Evolutionary conservation across 2,113 vertebrate species (phyloP).

Genomic region (Microcebus ravelobensis): DNA sequence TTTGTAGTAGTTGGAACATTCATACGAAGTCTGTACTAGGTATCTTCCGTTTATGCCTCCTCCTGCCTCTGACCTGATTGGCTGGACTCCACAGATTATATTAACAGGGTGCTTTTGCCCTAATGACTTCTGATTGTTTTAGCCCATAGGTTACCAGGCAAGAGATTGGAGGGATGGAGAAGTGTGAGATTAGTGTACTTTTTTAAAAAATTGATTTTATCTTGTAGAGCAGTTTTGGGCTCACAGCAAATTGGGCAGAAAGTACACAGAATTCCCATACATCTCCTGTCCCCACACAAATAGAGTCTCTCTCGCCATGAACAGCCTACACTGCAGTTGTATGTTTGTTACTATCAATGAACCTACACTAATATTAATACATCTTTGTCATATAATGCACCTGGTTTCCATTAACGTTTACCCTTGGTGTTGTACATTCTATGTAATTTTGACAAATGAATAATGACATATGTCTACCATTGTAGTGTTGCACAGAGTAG

Average conservation of each 20-base stretch:
- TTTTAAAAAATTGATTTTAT: not conserved
- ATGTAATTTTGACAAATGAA: not conserved
- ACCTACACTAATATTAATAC: not conserved
- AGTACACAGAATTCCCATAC: not conserved
- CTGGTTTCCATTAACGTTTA: not conserved
- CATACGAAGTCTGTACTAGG: not conserved
- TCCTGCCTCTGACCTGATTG: not conserved
- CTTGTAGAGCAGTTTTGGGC: not conserved
- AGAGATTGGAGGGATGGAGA: not conserved
- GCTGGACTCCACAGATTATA: not conserved
- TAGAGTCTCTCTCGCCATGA: not conserved
- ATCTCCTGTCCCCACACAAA: not conserved
- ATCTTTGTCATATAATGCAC: not conserved
- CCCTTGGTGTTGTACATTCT: not conserved
- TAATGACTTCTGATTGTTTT: not conserved
- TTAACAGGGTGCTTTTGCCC: accelerated
- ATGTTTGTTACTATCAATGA: not conserved
- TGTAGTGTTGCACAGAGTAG: not conserved
- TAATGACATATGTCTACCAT: not conserved
- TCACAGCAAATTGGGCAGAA: not conserved
- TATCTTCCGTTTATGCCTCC: not conserved
- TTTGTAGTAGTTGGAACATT: not conserved
- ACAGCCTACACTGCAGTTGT: too few species aligned
- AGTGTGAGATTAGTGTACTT: not conserved
- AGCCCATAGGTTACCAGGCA: not conserved